Evolutionary conservation across 2,888 invertebrate species (phyloP), one percentile per base, ranked within the genome.

Genomic region (Heterodera filipjevi): DNA sequence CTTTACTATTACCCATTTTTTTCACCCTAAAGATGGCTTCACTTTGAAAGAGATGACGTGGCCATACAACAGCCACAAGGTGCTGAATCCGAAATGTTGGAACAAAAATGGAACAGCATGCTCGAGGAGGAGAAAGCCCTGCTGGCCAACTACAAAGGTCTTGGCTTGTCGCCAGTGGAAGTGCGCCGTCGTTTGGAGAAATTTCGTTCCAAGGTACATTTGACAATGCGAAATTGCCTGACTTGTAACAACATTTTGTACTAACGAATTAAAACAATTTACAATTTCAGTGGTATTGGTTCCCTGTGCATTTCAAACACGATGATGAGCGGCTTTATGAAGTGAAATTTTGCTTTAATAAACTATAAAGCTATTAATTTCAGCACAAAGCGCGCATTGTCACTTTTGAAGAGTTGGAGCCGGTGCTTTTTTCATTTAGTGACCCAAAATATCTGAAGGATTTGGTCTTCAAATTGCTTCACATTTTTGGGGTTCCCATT

Each of bases 401-500:
- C n/a, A 44, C 19, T 22, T 79, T 79, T 46, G 78, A 79, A 10
- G 68, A 77, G 19, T 10, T 79, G 14, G 32, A 44, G 30, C 77
- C 66, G 19, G 16, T 77, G 5, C 66, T 79, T 64, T 79, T 79
- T 32, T 66, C 44, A 10, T 59, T 79, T 12, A 35, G 32, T 30
- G 77, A 78, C 44, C 30, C 30, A 22, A 33, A 70, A n/a, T 32
- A 44, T n/a, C 77, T 78, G 22, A 59, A 46, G 68, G 68, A 79
- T 22, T 35, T 79, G 22, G 70, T 79, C 30, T 79, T 77, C 30
- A 68, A 64, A n/a, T 30, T 79, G 44, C n/a, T 77, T 10, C 78
- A 79, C 46, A 44, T 79, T 16, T 77, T 79, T 12, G 79, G 79
- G 14, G 71, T 72, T 16, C 68, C 66, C 30, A 72, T 79, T 49